Conservation (phyloP, 2,797 vertebrate genomes). For the Semotilus atromaculatus region DNA sequence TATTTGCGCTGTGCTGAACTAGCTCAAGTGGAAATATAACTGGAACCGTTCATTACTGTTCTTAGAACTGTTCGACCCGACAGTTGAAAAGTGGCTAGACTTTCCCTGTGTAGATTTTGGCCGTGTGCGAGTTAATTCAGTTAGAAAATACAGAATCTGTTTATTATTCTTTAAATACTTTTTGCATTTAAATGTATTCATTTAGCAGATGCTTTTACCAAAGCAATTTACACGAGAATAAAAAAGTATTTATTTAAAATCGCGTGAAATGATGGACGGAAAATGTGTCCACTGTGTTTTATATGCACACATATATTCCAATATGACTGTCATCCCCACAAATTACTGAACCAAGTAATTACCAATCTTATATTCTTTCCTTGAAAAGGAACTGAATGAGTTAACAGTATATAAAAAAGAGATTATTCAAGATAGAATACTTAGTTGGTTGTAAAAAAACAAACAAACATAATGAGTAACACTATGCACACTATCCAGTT, state of each 20-base stretch:
- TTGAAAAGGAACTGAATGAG: neutral
- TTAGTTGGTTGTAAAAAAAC: neutral
- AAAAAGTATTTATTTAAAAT: neutral
- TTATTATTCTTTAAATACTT: neutral
- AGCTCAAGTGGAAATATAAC: neutral
- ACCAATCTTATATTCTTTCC: neutral
- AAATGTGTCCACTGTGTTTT: too few relatives aligned
- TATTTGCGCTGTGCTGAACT: neutral
- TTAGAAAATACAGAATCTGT: too few relatives aligned
- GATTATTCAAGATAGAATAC: neutral
- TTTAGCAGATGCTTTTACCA: neutral
- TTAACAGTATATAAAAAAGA: neutral
- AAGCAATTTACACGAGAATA: neutral
- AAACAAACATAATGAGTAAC: neutral
- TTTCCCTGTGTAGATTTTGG: too few relatives aligned
- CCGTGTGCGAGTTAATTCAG: too few relatives aligned
- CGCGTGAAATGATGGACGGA: too few relatives aligned
- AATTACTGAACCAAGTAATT: too few relatives aligned
- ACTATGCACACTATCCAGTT: slow-evolving; percentile 1
- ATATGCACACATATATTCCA: neutral
- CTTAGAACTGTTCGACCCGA: too few relatives aligned
- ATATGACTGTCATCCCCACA: too few relatives aligned
- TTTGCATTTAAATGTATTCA: neutral
- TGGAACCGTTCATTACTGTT: neutral
- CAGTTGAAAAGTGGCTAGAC: too few relatives aligned